Base-by-base conservation (phyloP, 2,888 invertebrate genomes). In the Ctena decussata region DNA sequence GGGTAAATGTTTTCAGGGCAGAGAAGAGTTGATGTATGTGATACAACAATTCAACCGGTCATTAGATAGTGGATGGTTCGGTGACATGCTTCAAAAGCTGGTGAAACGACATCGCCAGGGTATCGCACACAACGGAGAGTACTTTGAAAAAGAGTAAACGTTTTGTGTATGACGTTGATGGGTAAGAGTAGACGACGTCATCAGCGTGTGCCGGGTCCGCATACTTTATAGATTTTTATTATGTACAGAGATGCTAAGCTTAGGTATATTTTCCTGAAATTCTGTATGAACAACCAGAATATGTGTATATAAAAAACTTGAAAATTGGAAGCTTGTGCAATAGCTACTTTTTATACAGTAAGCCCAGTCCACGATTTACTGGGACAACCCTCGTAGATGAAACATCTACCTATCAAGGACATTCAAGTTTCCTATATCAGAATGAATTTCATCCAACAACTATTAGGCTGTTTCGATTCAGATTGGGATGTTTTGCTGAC, bases 31-130 rank as follows among this genome's bases (percentile, higher is more conserved):
- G 2, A 39, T 15, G 30, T 21, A 35, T 53, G 75, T n/a, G 3
- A 57, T 57, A 46, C 41, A 73, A 46, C 6, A 3, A 11, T 18
- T 74, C 32, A 74, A 49, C 21, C 32, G 74, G 21, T 32, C 49
- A 74, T 74, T 74, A 46, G 35, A 49, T n/a, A 57, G 57, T 60
- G 76, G 27, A 49, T 74, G 74, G 74, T 74, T 49, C 35, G 35
- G 24, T n/a, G 35, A 74, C 53, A 35, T 30, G 46, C 49, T 35
- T 74, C 24, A 32, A 53, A 49, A 49, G n/a, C 49, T 32, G 46
- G 30, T 53, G 30, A 30, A 44, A 32, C 5, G 53, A 11, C 74
- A 74, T 35, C 30, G 27, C 12, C 46, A 74, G 74, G 46, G 74
- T 49, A 76, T 76, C 60, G 60, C 57, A 46, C 60, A 60, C 35